Conservation (phyloP, 2,113 vertebrate genomes). For the Nannospalax galili region DNA sequence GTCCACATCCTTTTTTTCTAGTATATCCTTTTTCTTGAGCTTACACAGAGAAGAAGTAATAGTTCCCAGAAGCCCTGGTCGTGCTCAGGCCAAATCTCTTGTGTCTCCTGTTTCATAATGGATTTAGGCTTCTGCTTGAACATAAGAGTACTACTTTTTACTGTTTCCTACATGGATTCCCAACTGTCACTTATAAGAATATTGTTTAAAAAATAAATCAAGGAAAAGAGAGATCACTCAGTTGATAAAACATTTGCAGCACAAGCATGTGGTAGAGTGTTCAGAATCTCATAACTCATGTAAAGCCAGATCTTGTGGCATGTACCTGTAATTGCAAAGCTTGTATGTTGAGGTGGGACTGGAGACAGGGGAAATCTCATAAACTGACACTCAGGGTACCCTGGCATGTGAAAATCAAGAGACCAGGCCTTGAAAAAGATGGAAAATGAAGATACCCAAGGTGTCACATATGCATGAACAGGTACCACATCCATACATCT, state of each 20-base stretch:
- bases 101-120: not conserved
- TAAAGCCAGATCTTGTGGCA: not conserved
- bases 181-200: not conserved
- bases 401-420: not conserved
- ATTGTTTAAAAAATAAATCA: not conserved
- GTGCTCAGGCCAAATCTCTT: fast-evolving
- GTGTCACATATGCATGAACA: too few relatives aligned
- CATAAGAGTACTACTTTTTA: not conserved
- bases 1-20: not conserved
- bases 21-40: not conserved
- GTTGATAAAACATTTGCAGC: not conserved
- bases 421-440: not conserved
- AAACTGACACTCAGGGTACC: not conserved
- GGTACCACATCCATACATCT: not conserved
- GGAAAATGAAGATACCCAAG: too few relatives aligned
- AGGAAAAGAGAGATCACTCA: not conserved
- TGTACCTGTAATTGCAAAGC: not conserved
- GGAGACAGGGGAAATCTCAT: not conserved
- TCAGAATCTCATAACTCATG: not conserved
- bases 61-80: not conserved
- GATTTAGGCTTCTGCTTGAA: not conserved
- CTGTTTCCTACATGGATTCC: not conserved
- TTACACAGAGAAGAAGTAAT: not conserved
- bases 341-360: too few relatives aligned
- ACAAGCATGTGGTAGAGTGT: too few relatives aligned